phyloP scores from a whole-genome alignment of 2,113 vertebrate species.

The Hyperopisus bebe region DNA sequence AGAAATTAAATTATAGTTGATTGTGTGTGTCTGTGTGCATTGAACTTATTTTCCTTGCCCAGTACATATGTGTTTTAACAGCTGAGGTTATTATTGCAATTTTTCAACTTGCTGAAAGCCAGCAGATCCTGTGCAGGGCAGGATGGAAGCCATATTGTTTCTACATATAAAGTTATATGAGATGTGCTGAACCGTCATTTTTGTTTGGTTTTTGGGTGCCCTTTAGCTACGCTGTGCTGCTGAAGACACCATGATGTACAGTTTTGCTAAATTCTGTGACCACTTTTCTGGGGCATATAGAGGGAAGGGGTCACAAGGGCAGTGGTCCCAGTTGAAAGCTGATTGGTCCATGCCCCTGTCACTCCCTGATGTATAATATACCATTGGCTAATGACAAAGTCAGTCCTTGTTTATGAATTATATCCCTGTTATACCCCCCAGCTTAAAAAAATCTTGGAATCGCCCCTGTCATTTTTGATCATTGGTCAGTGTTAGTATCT shows the following conservation, averaged over 20 bases:
- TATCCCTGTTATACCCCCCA: neutral
- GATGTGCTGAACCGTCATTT: neutral
- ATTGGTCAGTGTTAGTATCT: neutral
- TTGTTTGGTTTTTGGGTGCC: neutral
- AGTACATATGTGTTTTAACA: neutral
- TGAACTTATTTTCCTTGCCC: neutral
- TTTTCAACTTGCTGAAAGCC: neutral
- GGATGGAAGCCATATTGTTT: neutral
- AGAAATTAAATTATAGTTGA: too few relatives aligned
- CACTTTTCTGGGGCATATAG: neutral
- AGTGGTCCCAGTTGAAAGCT: neutral
- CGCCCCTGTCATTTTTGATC: neutral
- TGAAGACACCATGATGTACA: neutral
- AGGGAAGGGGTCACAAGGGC: neutral
- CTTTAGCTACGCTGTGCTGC: neutral
- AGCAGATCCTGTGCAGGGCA: neutral
- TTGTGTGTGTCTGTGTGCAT: neutral
- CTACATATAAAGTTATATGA: neutral
- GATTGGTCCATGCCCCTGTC: neutral
- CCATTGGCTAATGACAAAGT: neutral
- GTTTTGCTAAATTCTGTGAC: neutral
- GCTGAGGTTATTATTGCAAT: neutral
- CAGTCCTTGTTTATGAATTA: neutral
- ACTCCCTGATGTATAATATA: neutral
- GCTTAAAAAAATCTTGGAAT: neutral